These are phyloP conservation scores for Plagodis dolabraria DNA, from an alignment of 2,888 invertebrate genomes.

Conservation along the genomic window DNA sequence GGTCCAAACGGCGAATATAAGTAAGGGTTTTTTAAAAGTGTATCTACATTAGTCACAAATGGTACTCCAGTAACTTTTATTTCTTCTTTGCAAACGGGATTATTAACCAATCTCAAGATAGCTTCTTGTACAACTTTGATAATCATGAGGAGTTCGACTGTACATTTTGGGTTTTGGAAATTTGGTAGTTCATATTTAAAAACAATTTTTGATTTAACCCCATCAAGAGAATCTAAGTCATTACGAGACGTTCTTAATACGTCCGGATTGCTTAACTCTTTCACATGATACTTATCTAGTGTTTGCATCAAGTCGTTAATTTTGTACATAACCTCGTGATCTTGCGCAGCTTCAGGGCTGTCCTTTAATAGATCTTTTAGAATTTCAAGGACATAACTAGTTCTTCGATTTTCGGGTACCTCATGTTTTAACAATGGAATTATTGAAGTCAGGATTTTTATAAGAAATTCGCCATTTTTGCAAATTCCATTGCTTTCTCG, in stretches of 20 bases:
- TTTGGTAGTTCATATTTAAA: slow-evolving; percentile 45
- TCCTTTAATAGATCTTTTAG: slow-evolving; percentile 25
- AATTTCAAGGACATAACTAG: slow-evolving; percentile 16
- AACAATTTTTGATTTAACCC: slow-evolving; percentile 35
- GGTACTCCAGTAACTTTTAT: neutral
- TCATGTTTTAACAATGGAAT: slow-evolving; percentile 26
- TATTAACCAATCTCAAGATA: slow-evolving; percentile 34
- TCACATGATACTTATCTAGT: slow-evolving; percentile 29
- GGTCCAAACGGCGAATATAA: neutral
- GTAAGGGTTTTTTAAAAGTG: slow-evolving; percentile 1
- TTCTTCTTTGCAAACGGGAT: slow-evolving; percentile 14
- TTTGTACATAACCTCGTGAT: slow-evolving; percentile 29
- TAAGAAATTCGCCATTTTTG: slow-evolving; percentile 20
- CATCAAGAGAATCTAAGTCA: neutral
- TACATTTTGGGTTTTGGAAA: slow-evolving; percentile 40
- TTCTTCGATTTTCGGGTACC: slow-evolving; percentile 22
- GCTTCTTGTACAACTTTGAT: slow-evolving; percentile 45
- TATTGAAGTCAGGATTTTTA: slow-evolving; percentile 20
- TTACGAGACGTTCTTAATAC: slow-evolving; percentile 2
- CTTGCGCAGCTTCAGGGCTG: slow-evolving; percentile 15
- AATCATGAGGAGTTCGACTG: slow-evolving; percentile 42
- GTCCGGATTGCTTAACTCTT: neutral
- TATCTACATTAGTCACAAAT: neutral
- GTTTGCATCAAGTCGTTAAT: slow-evolving; percentile 30
- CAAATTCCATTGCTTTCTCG: slow-evolving; percentile 15